Percentiles rank a stretch among this genome's conserved stretches.
Conservation (phyloP, 2,888 invertebrate genomes). For the Melinaea menophilus region DNA sequence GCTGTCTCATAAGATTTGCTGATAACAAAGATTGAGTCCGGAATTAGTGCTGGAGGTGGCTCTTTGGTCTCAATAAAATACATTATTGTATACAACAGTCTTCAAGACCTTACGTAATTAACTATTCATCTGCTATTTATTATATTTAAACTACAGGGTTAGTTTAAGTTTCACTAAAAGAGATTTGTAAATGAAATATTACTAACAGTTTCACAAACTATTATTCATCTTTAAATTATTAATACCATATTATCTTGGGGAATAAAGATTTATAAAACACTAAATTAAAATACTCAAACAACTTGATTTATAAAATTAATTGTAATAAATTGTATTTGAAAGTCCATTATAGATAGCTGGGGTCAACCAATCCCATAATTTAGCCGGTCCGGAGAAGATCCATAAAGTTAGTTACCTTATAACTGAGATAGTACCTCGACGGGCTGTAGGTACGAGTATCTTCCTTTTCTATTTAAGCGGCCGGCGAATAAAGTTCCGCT, state of each 20-base stretch:
- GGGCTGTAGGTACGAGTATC: slow-evolving; percentile 10
- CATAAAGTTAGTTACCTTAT: slow-evolving; percentile 16
- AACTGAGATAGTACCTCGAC: slow-evolving; percentile 10
- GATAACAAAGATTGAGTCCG: slow-evolving; percentile 48
- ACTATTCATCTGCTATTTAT: no score
- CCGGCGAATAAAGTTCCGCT: slow-evolving; percentile 8
- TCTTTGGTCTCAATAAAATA: slow-evolving; percentile 1
- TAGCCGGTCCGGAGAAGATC: slow-evolving; percentile 8
- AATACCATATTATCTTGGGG: no score
- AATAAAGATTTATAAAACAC: no score
- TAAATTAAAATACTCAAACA: neutral
- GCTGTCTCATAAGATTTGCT: slow-evolving; percentile 55
- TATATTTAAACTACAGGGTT: no score
- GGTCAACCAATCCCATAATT: slow-evolving; percentile 1
- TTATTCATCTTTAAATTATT: no score
- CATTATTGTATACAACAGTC: no score
- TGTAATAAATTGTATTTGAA: neutral
- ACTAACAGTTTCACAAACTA: no score
- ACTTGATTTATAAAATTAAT: neutral
- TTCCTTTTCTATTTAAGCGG: slow-evolving; percentile 14
- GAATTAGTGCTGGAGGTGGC: slow-evolving; percentile 37
- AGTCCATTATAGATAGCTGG: slow-evolving; percentile 1
- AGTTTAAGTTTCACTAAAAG: no score
- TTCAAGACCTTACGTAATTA: no score
- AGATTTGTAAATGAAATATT: no score